A percentile compares a stretch with the other conserved stretches of the same genome.
Conservation (phyloP, 2,113 vertebrate species). For the Oryzias javanicus region DNA sequence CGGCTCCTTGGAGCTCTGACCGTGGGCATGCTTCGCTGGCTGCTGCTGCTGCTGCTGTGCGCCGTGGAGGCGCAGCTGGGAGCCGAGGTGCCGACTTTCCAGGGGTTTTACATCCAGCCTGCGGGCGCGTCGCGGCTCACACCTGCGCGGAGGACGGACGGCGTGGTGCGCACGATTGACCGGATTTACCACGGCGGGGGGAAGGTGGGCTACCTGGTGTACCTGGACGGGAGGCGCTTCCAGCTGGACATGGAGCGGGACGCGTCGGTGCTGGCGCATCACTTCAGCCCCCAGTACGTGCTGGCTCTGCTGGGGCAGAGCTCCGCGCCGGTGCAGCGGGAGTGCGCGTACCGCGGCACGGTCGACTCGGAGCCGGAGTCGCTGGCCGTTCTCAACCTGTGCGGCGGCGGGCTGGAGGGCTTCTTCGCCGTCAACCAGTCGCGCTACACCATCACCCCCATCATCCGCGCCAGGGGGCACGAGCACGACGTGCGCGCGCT, state of each 20-base stretch:
- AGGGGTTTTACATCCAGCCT: constrained; percentile 70
- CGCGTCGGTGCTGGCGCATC: constrained; percentile 72
- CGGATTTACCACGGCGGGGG: constrained; percentile 88
- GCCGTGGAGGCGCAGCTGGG: constrained; percentile 45
- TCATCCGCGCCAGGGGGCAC: constrained; percentile 65
- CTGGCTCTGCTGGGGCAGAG: constrained; percentile 60
- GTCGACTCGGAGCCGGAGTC: constrained; percentile 89
- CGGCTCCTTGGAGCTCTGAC: constrained; percentile 49
- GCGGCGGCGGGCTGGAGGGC: constrained; percentile 86
- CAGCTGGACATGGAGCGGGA: constrained; percentile 90
- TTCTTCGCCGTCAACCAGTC: constrained; percentile 86
- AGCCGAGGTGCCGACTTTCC: constrained; percentile 46
- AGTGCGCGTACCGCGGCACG: constrained; percentile 87
- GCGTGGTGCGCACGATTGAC: constrained; percentile 83
- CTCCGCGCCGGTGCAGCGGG: constrained; percentile 50
- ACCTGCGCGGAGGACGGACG: constrained; percentile 75
- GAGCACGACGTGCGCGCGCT: constrained; percentile 77
- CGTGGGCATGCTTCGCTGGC: constrained; percentile 54
- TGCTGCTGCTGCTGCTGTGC: constrained; percentile 69
- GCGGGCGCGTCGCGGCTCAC: constrained; percentile 63
- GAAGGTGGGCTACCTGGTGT: constrained; percentile 88
- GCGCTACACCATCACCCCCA: constrained; percentile 85
- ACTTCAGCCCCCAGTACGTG: constrained; percentile 64
- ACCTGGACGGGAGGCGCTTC: constrained; percentile 84
- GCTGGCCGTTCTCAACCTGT: constrained; percentile 87